Evolutionary conservation across 1,140 invertebrate genomes (phyloP).

Genomic region (Drosophila varians): DNA sequence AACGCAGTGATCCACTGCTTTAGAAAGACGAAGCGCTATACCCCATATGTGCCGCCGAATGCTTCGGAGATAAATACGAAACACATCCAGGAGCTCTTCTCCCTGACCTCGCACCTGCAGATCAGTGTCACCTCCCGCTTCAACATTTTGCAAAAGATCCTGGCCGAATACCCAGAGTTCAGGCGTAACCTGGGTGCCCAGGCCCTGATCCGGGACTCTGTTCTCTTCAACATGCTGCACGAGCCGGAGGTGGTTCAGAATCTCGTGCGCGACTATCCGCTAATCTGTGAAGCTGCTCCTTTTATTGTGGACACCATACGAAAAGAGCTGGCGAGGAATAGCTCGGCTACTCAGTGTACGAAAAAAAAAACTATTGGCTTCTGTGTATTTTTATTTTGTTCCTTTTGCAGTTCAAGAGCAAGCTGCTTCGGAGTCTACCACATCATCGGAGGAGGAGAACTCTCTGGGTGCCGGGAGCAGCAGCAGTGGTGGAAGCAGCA

Average conservation of each 20-base stretch:
- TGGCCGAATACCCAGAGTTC: constrained; percentile 80
- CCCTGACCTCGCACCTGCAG: constrained; percentile 76
- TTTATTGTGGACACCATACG: constrained; percentile 81
- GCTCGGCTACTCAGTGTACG: constrained; percentile 65
- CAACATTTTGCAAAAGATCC: constrained; percentile 76
- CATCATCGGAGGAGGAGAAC: constrained; percentile 80
- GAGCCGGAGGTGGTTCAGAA: constrained; percentile 74
- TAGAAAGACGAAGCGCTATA: constrained; percentile 62
- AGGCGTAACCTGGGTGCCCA: constrained; percentile 78
- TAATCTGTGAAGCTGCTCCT: constrained; percentile 75
- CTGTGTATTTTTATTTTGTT: background rate
- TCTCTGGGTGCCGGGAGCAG: constrained; percentile 75
- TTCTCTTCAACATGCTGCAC: constrained; percentile 75
- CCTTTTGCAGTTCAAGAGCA: constrained; percentile 64
- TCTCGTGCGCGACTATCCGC: constrained; percentile 70
- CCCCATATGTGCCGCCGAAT: constrained; percentile 61
- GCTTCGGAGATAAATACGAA: constrained; percentile 59
- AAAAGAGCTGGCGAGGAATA: constrained; percentile 74
- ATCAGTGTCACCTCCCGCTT: constrained; percentile 76
- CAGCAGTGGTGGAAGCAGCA: constrained; percentile 64
- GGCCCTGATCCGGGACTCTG: constrained; percentile 76
- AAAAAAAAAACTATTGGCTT: background rate
- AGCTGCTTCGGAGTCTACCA: constrained; percentile 76
- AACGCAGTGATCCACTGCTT: constrained; percentile 75
- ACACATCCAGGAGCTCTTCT: constrained; percentile 71